Evolutionary conservation across 2,797 vertebrate genomes (phyloP), one percentile per base, ranked within the genome.

Genomic region (Danio choprae): DNA sequence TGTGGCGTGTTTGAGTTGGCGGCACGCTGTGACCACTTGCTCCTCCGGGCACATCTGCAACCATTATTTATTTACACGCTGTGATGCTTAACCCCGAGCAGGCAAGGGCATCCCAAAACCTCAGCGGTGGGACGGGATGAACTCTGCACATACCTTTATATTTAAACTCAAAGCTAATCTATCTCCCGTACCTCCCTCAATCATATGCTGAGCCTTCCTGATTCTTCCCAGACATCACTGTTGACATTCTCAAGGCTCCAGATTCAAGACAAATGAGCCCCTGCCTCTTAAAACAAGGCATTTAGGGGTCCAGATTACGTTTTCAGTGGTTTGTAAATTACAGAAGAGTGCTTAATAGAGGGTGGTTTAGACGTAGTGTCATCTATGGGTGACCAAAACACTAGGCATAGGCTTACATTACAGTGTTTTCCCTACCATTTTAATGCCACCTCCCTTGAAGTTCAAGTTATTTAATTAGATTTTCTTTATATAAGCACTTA

Each of bases 161-260:
- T 79, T 70, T 53, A 68, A 68, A 70, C 53, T 46, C 29, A 22
- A 18, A 4, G 20, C 5, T 48, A 46, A 59, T 51, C n/a, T 22
- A 8, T 55, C 58, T 58, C 36, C 36, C 7, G 5, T 36, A 41
- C 15, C 22, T 51, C 56, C 48, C 51, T 29, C 65, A 7, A 5
- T 78, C 59, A 75, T 7, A 8, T 18, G 2, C 11, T 5, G 29
- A 60, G 48, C 64, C 5, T 16, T 46, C 53, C 51, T 36, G 40
- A 50, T 46, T 55, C 56, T 48, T 43, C 51, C 43, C 67, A 73
- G 75, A 18, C 51, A 11, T 62, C 60, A 53, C 18, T 83, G 87
- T 87, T 89, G 82, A 84, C 86, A 53, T 89, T 81, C 84, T 76
- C 43, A 78, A 36, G 76, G n/a, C n/a, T 78, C n/a, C 29, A 68